Percentiles rank a stretch among this genome's conserved stretches.
Evolutionary conservation across 2,888 invertebrate species (phyloP).

Genomic region (Ophion obscuratus): DNA sequence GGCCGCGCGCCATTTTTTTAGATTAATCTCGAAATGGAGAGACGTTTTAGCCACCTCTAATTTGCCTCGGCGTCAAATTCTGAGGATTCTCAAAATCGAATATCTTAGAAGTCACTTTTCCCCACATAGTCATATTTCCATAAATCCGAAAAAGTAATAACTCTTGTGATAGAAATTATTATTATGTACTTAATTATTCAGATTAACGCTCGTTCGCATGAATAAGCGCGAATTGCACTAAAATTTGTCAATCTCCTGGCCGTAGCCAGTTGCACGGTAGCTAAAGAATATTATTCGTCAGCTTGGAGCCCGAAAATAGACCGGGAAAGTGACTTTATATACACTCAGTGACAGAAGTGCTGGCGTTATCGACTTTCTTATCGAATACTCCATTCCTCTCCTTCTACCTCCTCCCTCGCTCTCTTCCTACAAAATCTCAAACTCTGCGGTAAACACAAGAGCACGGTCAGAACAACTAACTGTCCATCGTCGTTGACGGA

Average conservation of each 20-base stretch:
- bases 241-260: conserved; percentile 15
- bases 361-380: conserved; percentile 60
- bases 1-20: no score
- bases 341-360: conserved; percentile 46
- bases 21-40: no score
- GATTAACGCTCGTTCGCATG: neutral
- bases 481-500: neutral
- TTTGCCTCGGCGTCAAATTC: no score
- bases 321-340: conserved; percentile 36
- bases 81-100: no score
- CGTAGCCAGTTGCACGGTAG: conserved; percentile 8
- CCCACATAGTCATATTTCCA: no score
- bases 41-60: no score
- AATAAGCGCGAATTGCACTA: neutral
- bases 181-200: neutral
- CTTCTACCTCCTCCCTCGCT: conserved; percentile 9
- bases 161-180: neutral
- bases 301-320: conserved; percentile 36
- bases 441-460: conserved; percentile 6
- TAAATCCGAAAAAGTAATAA: no score
- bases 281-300: conserved; percentile 25
- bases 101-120: no score
- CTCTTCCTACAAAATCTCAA: neutral
- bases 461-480: neutral
- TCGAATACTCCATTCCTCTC: conserved; percentile 39